Base-by-base conservation (phyloP, 2,888 invertebrate genomes). In the Dynastes maya region DNA sequence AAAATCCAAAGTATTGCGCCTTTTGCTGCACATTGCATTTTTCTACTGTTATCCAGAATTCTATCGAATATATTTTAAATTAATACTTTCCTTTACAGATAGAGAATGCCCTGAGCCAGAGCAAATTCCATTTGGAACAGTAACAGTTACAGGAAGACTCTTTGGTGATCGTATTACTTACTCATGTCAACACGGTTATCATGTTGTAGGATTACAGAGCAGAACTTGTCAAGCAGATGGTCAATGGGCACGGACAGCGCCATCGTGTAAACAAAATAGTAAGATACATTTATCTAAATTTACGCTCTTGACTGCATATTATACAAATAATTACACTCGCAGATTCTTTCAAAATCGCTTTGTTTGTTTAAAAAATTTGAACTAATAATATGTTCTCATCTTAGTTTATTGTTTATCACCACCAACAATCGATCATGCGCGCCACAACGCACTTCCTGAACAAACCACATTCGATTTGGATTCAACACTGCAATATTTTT, bases 221-320 rank as follows among this genome's bases (percentile, higher is more conserved):
- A 91, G 98, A 74, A 93, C 94, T 80, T 99, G 99, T 87, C 95
- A 97, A 84, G 97, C 97, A 0, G 98, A 98, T 87, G 97, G 98
- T 29, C 93, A 94, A 81, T 97, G 97, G 97, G 95, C 95, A 0
- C 96, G 96, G 0, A 91, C 93, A 61, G 93, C 94, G 5, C 96
- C 97, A 2, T 93, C 94, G 5, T 97, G 96, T 90, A 96, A 95
- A 87, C 94, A 96, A 87, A 96, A 96, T 85, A 93, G 95, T 93
- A 90, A 91, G 91, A 89, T 77, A 29, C n/a, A 40, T 55, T 63
- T 13, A 29, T 2, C 13, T 32, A 63, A 37, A 37, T 51, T n/a
- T 45, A 45, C 45, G 8, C 8, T 45, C 45, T 45, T 5, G 4
- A 4, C 6, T 45, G 1, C 8, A 5, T 45, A 45, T 45, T 0